Evolutionary conservation across 2,113 vertebrate species (phyloP).

Genomic region (Alces alces): DNA sequence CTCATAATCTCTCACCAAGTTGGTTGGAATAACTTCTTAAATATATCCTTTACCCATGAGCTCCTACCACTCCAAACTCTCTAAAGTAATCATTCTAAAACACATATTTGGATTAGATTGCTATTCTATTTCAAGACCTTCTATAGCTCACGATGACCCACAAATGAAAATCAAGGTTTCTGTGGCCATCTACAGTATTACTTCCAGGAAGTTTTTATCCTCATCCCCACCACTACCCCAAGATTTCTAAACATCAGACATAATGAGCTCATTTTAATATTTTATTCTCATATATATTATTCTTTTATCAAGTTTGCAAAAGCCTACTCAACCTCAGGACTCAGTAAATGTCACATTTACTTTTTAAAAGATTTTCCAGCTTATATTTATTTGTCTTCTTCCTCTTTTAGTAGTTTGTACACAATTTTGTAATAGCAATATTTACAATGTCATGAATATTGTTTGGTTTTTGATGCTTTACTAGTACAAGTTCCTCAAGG

Average conservation of each 20-base stretch:
- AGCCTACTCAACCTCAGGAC: background rate
- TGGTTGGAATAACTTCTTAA: background rate
- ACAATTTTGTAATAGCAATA: background rate
- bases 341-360: background rate
- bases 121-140: background rate
- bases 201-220: background rate
- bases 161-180: background rate
- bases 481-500: background rate
- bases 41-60: background rate
- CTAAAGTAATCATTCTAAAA: background rate
- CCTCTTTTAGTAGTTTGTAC: background rate
- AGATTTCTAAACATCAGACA: background rate
- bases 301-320: background rate
- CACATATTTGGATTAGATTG: background rate
- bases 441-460: background rate
- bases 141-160: background rate
- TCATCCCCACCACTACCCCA: background rate
- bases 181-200: no score
- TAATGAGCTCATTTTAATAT: background rate
- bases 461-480: background rate
- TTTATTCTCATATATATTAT: background rate
- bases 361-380: background rate
- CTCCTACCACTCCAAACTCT: background rate
- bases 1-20: background rate
- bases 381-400: background rate